Evolutionary conservation across 2,888 invertebrate genomes (phyloP), one percentile per base, ranked within the genome.

Genomic region (Listrodromus nycthemerus): DNA sequence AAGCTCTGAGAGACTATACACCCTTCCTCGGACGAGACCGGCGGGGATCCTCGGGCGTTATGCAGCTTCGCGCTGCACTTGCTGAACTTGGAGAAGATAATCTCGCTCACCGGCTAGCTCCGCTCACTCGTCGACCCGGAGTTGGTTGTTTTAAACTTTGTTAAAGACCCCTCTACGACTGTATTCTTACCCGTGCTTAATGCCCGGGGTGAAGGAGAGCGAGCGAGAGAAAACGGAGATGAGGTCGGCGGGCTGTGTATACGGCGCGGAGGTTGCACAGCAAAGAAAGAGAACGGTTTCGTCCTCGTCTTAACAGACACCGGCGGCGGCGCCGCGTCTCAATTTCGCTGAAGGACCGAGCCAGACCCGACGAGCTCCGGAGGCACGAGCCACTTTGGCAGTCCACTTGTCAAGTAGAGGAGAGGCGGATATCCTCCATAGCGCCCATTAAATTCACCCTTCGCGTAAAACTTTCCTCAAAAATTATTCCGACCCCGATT

Each of bases 71-170:
- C 77, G 67, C 16, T 77, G 67, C 55, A 58, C 77, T 77, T 45
- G 69, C 30, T 19, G 52, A 67, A 78, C 71, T 84, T 83, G 63
- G 66, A 78, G 66, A 79, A 85, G 83, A 86, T 85, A 83, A 86
- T 86, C 82, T 81, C 78, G 61, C 75, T 63, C 79, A 33, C 63
- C 41, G 58, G 45, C 48, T 24, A 24, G 24, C 10, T 24, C 77
- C 41, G 73, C 58, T 58, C 74, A 16, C 63, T 50, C 50, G n/a
- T 33, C 33, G 41, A 27, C 24, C 37, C 61, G 16, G 66, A 85
- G 81, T 79, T 58, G 65, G 81, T 81, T 74, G 80, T 80, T 84
- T 74, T 65, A 86, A 85, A 86, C 81, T 86, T 86, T 82, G 55
- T 67, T 79, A 70, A 82, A 85, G 80, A 84, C 77, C 58, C 50